Evolutionary conservation across 2,797 vertebrate species (phyloP).

Genomic region (Myotis pilosus): DNA sequence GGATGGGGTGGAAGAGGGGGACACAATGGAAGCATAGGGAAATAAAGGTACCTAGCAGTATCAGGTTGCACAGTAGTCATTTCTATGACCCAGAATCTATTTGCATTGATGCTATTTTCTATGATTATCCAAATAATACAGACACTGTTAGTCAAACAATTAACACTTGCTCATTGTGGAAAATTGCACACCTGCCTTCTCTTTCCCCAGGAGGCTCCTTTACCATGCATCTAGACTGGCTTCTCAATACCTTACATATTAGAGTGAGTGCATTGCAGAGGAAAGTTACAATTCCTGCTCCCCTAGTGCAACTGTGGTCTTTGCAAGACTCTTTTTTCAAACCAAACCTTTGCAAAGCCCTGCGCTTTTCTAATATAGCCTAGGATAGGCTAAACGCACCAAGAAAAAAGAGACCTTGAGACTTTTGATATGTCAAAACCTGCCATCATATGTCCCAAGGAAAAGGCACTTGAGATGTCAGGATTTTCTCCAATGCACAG

Average conservation of each 20-base stretch:
- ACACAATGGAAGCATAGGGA: neutral
- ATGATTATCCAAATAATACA: slow-evolving; percentile 11
- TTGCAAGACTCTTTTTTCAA: neutral
- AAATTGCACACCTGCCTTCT: neutral
- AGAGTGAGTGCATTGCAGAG: neutral
- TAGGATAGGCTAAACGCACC: neutral
- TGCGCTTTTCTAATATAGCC: neutral
- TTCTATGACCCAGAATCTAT: neutral
- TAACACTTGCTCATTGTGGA: neutral
- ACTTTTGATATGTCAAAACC: neutral
- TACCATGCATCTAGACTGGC: neutral
- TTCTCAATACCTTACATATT: neutral
- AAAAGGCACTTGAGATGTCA: neutral
- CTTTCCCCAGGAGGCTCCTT: neutral
- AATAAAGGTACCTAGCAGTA: neutral
- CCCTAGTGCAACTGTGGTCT: neutral
- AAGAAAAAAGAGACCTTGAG: neutral
- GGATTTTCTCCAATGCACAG: neutral
- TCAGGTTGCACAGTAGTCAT: neutral
- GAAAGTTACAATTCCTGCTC: neutral
- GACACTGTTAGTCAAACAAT: slow-evolving; percentile 4
- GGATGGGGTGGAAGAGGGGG: rapidly evolving
- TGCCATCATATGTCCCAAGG: neutral
- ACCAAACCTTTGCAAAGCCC: neutral
- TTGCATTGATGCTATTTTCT: neutral